Base-by-base conservation (phyloP, 2,888 invertebrate species). In the Aleiodes alternator region DNA sequence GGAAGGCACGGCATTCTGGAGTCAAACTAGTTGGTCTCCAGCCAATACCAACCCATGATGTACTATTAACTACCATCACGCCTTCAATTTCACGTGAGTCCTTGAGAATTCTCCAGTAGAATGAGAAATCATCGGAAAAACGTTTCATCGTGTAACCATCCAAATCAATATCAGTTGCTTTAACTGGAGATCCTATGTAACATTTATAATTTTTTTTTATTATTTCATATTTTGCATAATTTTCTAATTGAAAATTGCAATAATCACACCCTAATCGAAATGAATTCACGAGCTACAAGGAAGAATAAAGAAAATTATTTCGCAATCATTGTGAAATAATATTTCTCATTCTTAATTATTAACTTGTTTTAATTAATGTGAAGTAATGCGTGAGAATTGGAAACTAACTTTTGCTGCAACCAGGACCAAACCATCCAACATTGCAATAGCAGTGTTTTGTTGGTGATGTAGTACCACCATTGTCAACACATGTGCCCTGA, bases 401-500 rank as follows among this genome's bases (percentile, higher is more conserved):
- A 14, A 75, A 90, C 93, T 93, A 87, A 96, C 96, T 93, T 90
- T 95, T 95, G 78, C 93, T 93, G 86, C 98, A 98, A 0, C 94
- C 94, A 29, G 93, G 92, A 3, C 98, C 98, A 86, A 94, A 96
- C 93, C 95, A 97, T 14, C 98, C 98, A 72, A 93, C 92, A 76
- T 96, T 94, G 86, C 98, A 98, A 90, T 95, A 98, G 87, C 98
- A 98, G 85, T 96, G 95, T 82, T 93, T 93, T 55, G 92, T 93
- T 0, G 98, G 98, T 8, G 95, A 92, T 34, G 95, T 94, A 0
- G 96, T 96, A 3, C 96, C 94, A 78, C 94, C 92, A 16, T 95
- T 91, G 85, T 96, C 95, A 16, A 97, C 90, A 87, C 98, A 98
- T 84, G 94, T 93, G 68, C 98, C 98, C 74, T 95, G 93, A 76